Conservation (phyloP, 2,113 vertebrate species). For the Desmodus rotundus region DNA sequence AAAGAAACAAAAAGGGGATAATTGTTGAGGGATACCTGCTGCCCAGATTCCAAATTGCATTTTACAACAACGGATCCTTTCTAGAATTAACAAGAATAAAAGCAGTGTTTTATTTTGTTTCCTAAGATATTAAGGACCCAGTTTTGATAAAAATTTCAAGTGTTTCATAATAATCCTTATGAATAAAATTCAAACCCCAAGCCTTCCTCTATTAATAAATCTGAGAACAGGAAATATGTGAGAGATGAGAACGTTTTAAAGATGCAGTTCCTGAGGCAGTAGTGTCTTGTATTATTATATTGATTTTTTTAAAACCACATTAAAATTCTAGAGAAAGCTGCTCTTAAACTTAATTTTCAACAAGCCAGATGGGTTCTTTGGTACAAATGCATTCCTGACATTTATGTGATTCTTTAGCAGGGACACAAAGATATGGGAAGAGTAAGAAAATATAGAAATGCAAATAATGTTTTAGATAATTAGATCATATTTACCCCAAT, state of each 20-base stretch:
- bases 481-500: background rate
- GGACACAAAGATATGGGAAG: background rate
- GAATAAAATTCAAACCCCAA: slow-evolving; percentile 16
- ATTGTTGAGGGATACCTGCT: slow-evolving; percentile 17
- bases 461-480: slow-evolving; percentile 10
- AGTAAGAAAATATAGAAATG: background rate
- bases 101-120: slow-evolving; percentile 18
- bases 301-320: background rate
- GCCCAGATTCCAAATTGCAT: background rate
- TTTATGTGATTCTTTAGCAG: background rate
- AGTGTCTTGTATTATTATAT: background rate
- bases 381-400: background rate
- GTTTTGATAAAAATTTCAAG: slow-evolving; percentile 36
- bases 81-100: background rate
- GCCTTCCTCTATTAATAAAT: slow-evolving; percentile 41
- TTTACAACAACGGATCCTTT: background rate
- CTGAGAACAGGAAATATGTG: background rate
- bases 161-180: background rate
- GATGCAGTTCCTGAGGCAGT: background rate
- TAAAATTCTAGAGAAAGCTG: background rate
- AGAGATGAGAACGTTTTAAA: background rate
- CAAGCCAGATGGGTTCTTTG: background rate
- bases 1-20: background rate
- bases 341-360: slow-evolving; percentile 4
- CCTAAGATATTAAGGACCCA: background rate